These are phyloP conservation scores for Gymnothorax reevesii DNA, from an alignment of 2,797 vertebrate genomes.

Conservation along the genomic window DNA sequence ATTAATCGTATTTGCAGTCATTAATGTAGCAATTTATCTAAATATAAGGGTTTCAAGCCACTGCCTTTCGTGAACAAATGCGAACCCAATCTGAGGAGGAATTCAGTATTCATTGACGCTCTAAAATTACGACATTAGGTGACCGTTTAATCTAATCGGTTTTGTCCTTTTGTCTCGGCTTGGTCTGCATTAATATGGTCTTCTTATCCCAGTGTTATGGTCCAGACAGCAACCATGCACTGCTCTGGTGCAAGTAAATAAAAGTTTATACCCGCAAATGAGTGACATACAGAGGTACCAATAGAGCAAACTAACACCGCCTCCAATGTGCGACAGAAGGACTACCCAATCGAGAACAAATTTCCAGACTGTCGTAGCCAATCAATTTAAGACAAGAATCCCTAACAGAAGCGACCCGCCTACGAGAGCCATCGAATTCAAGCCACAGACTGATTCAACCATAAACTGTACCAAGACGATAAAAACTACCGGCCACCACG, in stretches of 20 bases:
- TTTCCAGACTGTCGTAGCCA: constrained; percentile 39
- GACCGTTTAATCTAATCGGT: constrained; percentile 30
- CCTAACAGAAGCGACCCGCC: constrained; percentile 35
- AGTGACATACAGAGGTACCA: constrained; percentile 28
- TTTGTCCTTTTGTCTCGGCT: neutral
- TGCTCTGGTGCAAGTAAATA: neutral
- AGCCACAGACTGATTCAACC: neutral
- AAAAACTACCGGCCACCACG: too few relatives aligned
- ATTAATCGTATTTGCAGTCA: neutral
- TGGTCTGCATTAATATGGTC: neutral
- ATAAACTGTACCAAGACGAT: too few relatives aligned
- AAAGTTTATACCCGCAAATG: neutral
- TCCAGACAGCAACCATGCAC: neutral
- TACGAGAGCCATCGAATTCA: neutral
- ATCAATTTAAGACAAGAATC: constrained; percentile 69
- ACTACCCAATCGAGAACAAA: constrained; percentile 46
- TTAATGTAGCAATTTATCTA: neutral
- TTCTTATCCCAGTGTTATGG: neutral
- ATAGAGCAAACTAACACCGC: neutral
- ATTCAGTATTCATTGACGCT: neutral
- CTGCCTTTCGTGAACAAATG: neutral
- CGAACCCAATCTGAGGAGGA: neutral
- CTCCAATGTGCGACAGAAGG: constrained; percentile 34
- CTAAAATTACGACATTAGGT: neutral
- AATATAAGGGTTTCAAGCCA: neutral